Conservation (phyloP, 1,140 invertebrate genomes). For the Sycobia sp. region DNA sequence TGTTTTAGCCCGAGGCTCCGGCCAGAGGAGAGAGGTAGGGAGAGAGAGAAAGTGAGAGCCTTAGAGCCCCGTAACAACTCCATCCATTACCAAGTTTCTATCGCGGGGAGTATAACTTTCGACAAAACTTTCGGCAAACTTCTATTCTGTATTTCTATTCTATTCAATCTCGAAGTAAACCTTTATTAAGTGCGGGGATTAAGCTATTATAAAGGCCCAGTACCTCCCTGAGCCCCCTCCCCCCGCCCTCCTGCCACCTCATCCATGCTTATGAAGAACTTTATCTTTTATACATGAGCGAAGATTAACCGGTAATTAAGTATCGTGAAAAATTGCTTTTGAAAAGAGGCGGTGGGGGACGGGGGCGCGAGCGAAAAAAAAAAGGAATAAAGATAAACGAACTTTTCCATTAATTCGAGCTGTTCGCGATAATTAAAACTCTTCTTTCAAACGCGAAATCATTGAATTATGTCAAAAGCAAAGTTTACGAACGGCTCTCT, state of each 20-base stretch:
- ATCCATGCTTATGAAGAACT: constrained; percentile 10
- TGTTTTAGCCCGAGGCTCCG: constrained; percentile 13
- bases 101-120: constrained; percentile 22
- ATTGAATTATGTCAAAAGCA: no score
- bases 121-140: constrained; percentile 22
- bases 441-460: no score
- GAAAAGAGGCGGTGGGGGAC: no score
- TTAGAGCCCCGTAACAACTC: constrained; percentile 18
- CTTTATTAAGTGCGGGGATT: constrained; percentile 30
- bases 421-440: no score
- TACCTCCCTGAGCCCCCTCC: background rate
- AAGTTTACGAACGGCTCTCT: no score
- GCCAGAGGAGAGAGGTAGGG: no score
- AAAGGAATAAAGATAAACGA: no score
- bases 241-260: no score
- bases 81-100: constrained; percentile 32
- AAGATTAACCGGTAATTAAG: constrained; percentile 24
- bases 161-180: constrained; percentile 31
- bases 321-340: background rate
- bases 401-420: no score
- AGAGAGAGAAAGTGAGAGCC: no score
- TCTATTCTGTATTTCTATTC: constrained; percentile 35
- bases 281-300: constrained; percentile 17
- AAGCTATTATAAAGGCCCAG: constrained; percentile 20
- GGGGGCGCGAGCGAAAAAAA: no score